Evolutionary conservation across 2,113 vertebrate species (phyloP).

Genomic region (Pelobates fuscus): DNA sequence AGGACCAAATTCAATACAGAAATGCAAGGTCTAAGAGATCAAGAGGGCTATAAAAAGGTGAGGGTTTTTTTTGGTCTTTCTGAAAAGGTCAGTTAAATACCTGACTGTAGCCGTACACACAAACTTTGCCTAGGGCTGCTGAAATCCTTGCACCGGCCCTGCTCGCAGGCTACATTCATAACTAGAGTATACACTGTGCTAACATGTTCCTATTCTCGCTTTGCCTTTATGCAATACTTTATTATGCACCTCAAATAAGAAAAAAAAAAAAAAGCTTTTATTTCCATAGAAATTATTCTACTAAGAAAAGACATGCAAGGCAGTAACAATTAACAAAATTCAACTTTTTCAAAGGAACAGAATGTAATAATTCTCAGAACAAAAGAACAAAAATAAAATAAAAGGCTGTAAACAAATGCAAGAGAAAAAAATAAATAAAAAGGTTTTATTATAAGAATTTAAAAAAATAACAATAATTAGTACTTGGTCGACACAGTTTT

Average conservation of each 20-base stretch:
- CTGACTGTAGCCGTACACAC: neutral
- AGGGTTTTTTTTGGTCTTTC: neutral
- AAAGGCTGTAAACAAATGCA: neutral
- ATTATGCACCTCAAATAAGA: no score
- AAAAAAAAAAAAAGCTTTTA: no score
- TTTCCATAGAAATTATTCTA: no score
- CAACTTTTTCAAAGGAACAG: no score
- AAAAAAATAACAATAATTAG: neutral
- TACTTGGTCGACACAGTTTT: neutral
- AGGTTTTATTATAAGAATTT: no score
- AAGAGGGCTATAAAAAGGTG: no score
- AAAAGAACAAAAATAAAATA: neutral
- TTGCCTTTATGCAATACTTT: no score
- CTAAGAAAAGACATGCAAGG: no score
- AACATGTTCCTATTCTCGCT: neutral
- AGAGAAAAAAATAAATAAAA: neutral
- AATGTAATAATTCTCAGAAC: no score
- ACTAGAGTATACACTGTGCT: neutral
- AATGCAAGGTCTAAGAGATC: no score
- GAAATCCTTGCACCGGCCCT: constrained; percentile 19
- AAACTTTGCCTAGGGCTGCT: constrained; percentile 5
- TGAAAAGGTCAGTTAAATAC: constrained; percentile 21
- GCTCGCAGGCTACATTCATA: constrained; percentile 20
- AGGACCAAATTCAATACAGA: no score
- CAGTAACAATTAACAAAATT: no score